These are phyloP conservation scores for Schizopygopsis malacanthus DNA, from an alignment of 2,797 vertebrate genomes.

Conservation along the genomic window DNA sequence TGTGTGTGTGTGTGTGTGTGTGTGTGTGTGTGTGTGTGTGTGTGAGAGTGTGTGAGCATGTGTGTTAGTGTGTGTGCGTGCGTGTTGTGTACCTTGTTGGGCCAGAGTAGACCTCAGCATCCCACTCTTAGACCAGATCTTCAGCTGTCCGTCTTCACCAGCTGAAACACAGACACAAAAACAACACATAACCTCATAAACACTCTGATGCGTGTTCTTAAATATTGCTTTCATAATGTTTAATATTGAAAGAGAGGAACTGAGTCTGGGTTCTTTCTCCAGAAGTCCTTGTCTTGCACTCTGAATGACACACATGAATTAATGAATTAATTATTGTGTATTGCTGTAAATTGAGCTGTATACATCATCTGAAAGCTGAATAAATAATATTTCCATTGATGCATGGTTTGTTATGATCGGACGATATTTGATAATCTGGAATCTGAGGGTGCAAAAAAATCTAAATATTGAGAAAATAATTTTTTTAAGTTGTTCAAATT, in stretches of 20 bases:
- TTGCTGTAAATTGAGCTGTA: too few species aligned
- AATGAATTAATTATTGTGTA: too few species aligned
- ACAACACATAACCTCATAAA: not conserved
- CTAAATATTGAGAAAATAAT: too few species aligned
- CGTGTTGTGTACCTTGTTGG: conserved; percentile 86
- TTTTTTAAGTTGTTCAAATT: too few species aligned
- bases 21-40: not conserved
- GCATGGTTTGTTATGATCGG: too few species aligned
- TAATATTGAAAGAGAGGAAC: too few species aligned
- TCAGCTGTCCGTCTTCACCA: conserved; percentile 97
- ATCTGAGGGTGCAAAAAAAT: too few species aligned
- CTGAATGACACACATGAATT: not conserved
- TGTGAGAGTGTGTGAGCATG: not conserved
- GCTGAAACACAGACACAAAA: conserved; percentile 63
- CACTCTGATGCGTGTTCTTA: not conserved
- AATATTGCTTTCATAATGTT: not conserved
- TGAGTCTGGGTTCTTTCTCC: not conserved
- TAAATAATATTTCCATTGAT: too few species aligned
- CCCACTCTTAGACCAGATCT: conserved; percentile 98
- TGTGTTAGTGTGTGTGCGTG: not conserved
- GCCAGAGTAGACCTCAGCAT: conserved; percentile 95
- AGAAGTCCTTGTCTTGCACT: not conserved
- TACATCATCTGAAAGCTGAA: too few species aligned
- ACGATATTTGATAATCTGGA: too few species aligned
- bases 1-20: not conserved